Evolutionary conservation across 2,888 invertebrate genomes (phyloP), one percentile per base, ranked within the genome.

Genomic region (Dasysyrphus albostriatus): DNA sequence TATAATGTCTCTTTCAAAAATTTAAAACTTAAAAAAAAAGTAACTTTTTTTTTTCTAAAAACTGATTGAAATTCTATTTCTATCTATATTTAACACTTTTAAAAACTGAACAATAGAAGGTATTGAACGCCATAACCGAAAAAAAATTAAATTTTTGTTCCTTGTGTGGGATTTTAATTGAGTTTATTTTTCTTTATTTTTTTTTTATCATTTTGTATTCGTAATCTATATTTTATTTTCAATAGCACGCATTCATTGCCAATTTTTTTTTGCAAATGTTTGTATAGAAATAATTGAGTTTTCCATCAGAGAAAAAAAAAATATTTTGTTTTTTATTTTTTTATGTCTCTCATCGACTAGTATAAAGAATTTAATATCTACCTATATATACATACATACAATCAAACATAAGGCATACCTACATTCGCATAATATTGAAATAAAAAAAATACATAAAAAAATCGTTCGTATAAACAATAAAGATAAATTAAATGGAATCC

Each of bases 221-320:
- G 56, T 34, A 47, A 12, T 65, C 34, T 58, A 56, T 78, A 16
- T 67, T 49, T 44, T 56, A n/a, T 59, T 65, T 78, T 44, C 65
- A 19, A 51, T 39, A 47, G 9, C 51, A 75, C 29, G 42, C 16
- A 47, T 58, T 73, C 73, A 70, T 79, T 79, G 79, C 74, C 69
- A 83, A 58, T 37, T 75, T 70, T 32, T 32, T 32, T 32, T 32
- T 32, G 32, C 65, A 65, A 59, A 39, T 6, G 24, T 24, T 51
- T 67, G 32, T 67, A 49, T 14, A 54, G 37, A 80, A 51, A 80
- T 84, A 84, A 84, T 84, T 84, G 80, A 70, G 42, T 70, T 81
- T 84, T 67, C 65, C 81, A 24, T 2, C 24, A 49, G 51, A 61
- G n/a, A 12, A 49, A 59, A 59, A 19, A 39, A 39, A 42, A 39